Evolutionary conservation across 2,113 vertebrate genomes (phyloP), one percentile per base, ranked within the genome.

Genomic region (Phrynosoma platyrhinos): DNA sequence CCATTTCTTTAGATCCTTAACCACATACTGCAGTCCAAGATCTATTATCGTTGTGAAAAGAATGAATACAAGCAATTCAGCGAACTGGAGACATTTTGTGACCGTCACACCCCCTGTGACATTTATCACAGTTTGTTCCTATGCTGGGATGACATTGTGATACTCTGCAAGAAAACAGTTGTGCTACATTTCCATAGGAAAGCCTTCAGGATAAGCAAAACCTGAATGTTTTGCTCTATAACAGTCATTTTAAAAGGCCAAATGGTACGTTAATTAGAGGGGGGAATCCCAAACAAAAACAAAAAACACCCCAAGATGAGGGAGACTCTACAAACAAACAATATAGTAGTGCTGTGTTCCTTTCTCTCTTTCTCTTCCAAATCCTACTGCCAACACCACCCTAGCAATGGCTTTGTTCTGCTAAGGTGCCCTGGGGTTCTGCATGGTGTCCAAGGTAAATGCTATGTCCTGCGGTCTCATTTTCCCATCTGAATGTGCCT

Each of bases 151-250:
- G 94, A 87, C 53, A 72, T 88, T 89, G 88, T 91, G 91, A 96
- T 90, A 94, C 42, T 92, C 93, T 94, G 95, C 90, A 93, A 89
- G 95, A 95, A 94, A 92, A 93, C 80, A 93, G 94, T 88, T 94
- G 95, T 2, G 53, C 83, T 92, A 94, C 93, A 95, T 96, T 97
- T 96, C 96, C 97, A 96, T 93, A 95, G 96, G 96, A 96, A 97
- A 97, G 94, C 95, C 88, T 93, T 92, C 86, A 69, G 85, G 58
- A 81, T 88, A 91, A 89, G 93, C 87, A 89, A 52, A 94, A 94
- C 7, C 92, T 64, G 52, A 93, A 91, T 12, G 85, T 96, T 93
- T 96, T 96, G 93, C 95, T 94, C 95, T 95, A 88, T 91, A 92
- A 95, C 92, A 95, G 94, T 89, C 90, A 94, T 36, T 84, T 94